These are phyloP conservation scores for Gasteruption jaculator DNA, from an alignment of 2,888 invertebrate genomes.

Conservation along the genomic window DNA sequence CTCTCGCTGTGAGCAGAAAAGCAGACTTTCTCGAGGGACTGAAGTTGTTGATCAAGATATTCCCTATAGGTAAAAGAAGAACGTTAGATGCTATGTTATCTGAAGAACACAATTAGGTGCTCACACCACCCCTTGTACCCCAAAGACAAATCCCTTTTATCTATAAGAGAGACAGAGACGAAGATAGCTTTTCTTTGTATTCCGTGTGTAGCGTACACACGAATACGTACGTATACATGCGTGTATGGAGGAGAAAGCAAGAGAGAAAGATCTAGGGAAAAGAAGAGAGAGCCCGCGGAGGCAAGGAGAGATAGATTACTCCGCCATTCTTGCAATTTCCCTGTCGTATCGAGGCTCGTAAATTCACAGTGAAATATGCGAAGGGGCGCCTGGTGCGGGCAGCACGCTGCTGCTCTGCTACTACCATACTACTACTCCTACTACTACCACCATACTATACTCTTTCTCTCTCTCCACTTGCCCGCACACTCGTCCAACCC, in stretches of 20 bases:
- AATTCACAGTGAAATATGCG: constrained; percentile 81
- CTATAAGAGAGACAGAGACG: constrained; percentile 32
- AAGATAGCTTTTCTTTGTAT: too few species aligned
- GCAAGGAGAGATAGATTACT: constrained; percentile 74
- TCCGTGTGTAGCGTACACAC: constrained; percentile 17
- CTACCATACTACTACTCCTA: constrained; percentile 36
- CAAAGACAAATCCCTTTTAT: constrained; percentile 48
- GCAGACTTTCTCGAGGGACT: too few species aligned
- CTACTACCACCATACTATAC: constrained; percentile 22
- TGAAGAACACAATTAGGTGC: constrained; percentile 47
- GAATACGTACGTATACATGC: constrained; percentile 20
- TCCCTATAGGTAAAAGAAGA: too few species aligned
- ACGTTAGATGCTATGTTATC: too few species aligned
- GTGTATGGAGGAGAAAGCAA: constrained; percentile 30
- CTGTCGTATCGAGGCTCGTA: constrained; percentile 88
- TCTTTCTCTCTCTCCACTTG: constrained; percentile 30
- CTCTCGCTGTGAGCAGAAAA: too few species aligned
- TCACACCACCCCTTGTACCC: constrained; percentile 30
- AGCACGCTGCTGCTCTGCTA: constrained; percentile 48
- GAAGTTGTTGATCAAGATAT: too few species aligned
- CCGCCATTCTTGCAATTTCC: constrained; percentile 91
- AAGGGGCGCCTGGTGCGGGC: constrained; percentile 54
- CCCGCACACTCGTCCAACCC: constrained; percentile 37
- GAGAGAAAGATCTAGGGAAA: constrained; percentile 38
- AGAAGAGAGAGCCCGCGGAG: constrained; percentile 43